Evolutionary conservation across 2,113 vertebrate genomes (phyloP), one percentile per base, ranked within the genome.

Genomic region (Catharus fuscescens): DNA sequence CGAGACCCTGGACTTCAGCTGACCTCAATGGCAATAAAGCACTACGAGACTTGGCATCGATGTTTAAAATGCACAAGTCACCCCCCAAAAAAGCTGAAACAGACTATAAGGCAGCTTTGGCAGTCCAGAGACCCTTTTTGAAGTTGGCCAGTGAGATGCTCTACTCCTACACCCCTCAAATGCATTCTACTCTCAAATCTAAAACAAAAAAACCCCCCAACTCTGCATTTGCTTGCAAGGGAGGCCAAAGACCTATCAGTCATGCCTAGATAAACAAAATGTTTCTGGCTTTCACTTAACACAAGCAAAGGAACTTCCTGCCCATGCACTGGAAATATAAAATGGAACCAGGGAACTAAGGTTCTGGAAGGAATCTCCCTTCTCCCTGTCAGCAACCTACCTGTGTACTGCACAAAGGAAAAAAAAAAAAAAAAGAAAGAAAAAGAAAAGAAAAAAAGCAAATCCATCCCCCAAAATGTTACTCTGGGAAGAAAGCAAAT

Each of bases 381-480:
- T 47, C 25, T 65, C 82, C 73, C 76, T 86, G 87, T 92, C 87
- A 92, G 95, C 73, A 97, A 98, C 98, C 98, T 98, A 98, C 98
- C 98, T 98, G 97, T 91, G 93, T 61, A 91, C 92, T 54, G 94
- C 82, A 97, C 32, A 44, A 36, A 56, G 42, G 42, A 31, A 90
- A 76, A 29, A 72, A 54, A 44, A 72, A 54, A 48, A 52, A 72
- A 85, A 79, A 44, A 72, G 47, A 48, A 56, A 54, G 47, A 31
- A 42, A 29, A 60, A 42, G 40, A 26, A 81, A 79, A 40, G 12
- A 4, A 38, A 62, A 53, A 47, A 59, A 54, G 18, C 2, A 1
- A 60, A 96, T 87, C 88, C 76, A 93, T 69, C 62, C 88, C 57
- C 62, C 83, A 78, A 80, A 92, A 77, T 83, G 90, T 95, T 93